Evolutionary conservation across 1,140 invertebrate genomes (phyloP).

Genomic region (Papilio glaucus): DNA sequence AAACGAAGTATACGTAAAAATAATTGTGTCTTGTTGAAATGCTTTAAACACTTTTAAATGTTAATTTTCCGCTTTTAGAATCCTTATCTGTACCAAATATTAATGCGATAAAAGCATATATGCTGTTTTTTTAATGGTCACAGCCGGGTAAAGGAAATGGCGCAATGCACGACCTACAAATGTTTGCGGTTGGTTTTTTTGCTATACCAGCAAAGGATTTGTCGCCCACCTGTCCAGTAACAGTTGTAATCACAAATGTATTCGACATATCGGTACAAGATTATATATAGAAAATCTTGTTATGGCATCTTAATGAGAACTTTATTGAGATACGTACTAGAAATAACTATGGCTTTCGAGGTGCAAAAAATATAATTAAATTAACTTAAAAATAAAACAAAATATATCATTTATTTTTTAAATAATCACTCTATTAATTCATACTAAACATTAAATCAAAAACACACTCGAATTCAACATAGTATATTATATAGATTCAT

Average conservation of each 20-base stretch:
- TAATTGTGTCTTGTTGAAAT: not conserved
- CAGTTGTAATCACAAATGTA: constrained; percentile 22
- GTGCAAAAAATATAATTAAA: not conserved
- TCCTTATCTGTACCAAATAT: constrained; percentile 24
- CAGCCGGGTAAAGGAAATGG: constrained; percentile 30
- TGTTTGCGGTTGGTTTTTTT: constrained; percentile 15
- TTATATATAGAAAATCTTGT: constrained; percentile 2
- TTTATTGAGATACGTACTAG: constrained; percentile 2
- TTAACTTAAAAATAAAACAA: not conserved
- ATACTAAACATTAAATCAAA: not conserved
- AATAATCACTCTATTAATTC: not conserved
- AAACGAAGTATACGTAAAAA: constrained; percentile 4
- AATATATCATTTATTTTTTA: not conserved
- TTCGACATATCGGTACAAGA: constrained; percentile 10
- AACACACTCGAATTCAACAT: constrained; percentile 7
- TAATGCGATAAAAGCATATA: constrained; percentile 28
- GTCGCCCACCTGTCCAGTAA: constrained; percentile 13
- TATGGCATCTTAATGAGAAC: constrained; percentile 1
- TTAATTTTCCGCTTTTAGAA: constrained; percentile 15
- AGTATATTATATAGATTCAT: constrained; percentile 21
- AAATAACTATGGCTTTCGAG: not conserved
- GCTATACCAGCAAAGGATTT: constrained; percentile 5
- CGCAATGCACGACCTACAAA: constrained; percentile 21
- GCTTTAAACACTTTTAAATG: constrained; percentile 13
- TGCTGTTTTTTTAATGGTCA: constrained; percentile 1